Base-by-base conservation (phyloP, 2,113 vertebrate species). In the Xenotilapia leptura region DNA sequence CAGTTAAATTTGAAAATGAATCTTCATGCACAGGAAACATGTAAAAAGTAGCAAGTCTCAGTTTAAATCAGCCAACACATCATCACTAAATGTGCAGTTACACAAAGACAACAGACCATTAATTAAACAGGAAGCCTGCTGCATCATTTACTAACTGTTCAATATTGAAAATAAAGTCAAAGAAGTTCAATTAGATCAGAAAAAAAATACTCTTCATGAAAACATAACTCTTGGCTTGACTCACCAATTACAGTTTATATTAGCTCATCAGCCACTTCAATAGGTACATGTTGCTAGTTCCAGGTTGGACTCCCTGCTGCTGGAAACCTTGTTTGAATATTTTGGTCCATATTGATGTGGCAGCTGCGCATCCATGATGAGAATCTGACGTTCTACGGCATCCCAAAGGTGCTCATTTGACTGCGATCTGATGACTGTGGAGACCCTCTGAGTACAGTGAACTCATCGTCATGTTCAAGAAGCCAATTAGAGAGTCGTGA, bases 371-470 rank as follows among this genome's bases (percentile, higher is more conserved):
- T 28, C 68, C 40, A 47, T 19, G 70, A 47, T 75, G 21, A 19
- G 6, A 75, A 75, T 75, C 42, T 47, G 23, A 26, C 0, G 3
- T 47, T 75, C 23, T 47, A 75, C 0, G 0, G 15, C 14, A 7
- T 47, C 40, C 14, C 70, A 47, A 0, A 75, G 23, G 23, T 47
- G 70, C 9, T 75, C 70, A 45, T 47, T 47, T 17, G 70, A 75
- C 23, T 75, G 23, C 1, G 6, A 47, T 49, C 42, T 75, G 42
- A 47, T 75, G 70, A 75, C 6, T 75, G 42, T 47, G 70, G 42
- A 47, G 9, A 11, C 2, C 14, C 3, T 19, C 26, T 49, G 70
- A 75, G 70, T 75, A 28, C 23, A 75, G 23, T 12, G 70, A 75
- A 11, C 14, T 75, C 40, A 19, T 28, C 1, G 4, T 75, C 40